Evolutionary conservation across 2,797 vertebrate genomes (phyloP), one percentile per base, ranked within the genome.

Genomic region (Karalla daura): DNA sequence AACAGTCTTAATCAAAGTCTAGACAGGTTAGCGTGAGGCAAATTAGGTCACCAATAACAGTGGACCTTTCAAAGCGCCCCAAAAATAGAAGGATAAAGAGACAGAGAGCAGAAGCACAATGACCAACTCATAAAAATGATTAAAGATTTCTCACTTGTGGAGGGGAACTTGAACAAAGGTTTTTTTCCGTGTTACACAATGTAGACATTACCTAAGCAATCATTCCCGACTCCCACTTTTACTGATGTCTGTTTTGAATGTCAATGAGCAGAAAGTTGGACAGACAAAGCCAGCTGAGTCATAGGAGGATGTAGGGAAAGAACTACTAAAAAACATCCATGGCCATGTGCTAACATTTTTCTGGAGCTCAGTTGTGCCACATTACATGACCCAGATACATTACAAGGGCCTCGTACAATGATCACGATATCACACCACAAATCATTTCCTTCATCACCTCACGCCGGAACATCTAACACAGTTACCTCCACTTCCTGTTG

Each of bases 201-300:
- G 79, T 79, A 93, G 91, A 94, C 93, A 14, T 93, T 88, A 93
- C 88, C 90, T 91, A 91, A 93, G 81, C 74, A 70, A 75, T 81
- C 21, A 52, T 66, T 80, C 70, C 60, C 56, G 9, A 28, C 73
- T 70, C 60, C 59, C 65, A 52, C 72, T 82, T 83, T 86, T 81
- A 85, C 80, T 49, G 63, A 69, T 74, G 80, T 73, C 71, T 81
- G 79, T 67, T 81, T 65, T 79, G 67, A 83, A 87, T 78, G 66
- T 85, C 80, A 82, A 60, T 63, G 62, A 77, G 69, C 44, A 82
- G 62, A 89, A 85, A 78, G 63, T 37, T 27, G 55, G 12, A 6
- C 47, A 44, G 44, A 70, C 63, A 70, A 74, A 76, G 75, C 65
- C 40, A 61, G 51, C 21, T 39, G 72, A 84, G 74, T 89, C 80